Evolutionary conservation across 1,140 invertebrate species (phyloP).

Genomic region (Galleria mellonella): DNA sequence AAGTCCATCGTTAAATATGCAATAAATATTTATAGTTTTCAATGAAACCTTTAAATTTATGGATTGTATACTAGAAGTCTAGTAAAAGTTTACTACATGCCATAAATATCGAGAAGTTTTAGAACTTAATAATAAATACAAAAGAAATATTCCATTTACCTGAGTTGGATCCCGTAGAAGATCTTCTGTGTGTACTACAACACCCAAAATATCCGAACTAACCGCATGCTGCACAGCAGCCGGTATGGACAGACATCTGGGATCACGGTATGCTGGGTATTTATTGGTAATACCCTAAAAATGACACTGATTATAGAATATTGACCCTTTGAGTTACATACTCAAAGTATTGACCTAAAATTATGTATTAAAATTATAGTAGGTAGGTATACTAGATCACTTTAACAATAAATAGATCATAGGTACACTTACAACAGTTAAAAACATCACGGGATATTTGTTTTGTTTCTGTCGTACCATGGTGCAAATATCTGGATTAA

Average conservation of each 20-base stretch:
- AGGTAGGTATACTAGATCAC: background rate
- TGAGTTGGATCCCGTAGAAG: conserved; percentile 87
- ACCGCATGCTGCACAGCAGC: conserved; percentile 89
- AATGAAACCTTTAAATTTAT: too few relatives aligned
- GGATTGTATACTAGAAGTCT: too few relatives aligned
- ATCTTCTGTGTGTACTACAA: conserved; percentile 94
- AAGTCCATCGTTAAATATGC: too few relatives aligned
- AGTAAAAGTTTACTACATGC: too few relatives aligned
- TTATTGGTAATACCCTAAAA: conserved; percentile 84
- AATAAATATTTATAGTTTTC: too few relatives aligned
- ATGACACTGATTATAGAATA: too few relatives aligned
- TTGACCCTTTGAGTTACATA: too few relatives aligned
- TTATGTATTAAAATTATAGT: too few relatives aligned
- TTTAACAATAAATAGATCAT: background rate
- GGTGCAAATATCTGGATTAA: conserved; percentile 95
- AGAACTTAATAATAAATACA: too few relatives aligned
- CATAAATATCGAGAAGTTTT: too few relatives aligned
- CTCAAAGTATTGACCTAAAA: background rate
- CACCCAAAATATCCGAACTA: conserved; percentile 87
- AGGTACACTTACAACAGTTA: conserved; percentile 77
- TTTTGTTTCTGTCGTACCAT: conserved; percentile 96
- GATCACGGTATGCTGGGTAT: conserved; percentile 89
- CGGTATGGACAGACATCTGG: conserved; percentile 85
- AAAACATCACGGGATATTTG: conserved; percentile 94
- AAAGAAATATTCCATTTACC: conserved; percentile 35